Percentiles rank a stretch among this genome's conserved stretches.
These are phyloP conservation scores for Drosophila aff. DNA, from an alignment of 1,140 invertebrate species.

Conservation along the genomic window DNA sequence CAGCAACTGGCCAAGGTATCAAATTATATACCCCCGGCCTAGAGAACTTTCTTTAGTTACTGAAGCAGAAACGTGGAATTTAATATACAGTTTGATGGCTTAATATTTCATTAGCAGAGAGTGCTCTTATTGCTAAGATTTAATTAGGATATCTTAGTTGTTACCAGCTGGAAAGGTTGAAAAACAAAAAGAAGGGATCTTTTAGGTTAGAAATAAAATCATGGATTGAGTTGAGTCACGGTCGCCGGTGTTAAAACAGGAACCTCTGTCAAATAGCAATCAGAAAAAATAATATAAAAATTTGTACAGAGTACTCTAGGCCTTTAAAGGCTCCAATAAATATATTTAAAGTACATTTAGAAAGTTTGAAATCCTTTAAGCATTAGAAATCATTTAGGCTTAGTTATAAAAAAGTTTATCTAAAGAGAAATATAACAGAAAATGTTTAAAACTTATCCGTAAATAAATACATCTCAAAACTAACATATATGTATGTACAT, in stretches of 20 bases:
- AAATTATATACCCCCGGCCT: constrained; percentile 41
- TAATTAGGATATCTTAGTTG: not conserved
- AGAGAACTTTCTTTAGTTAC: not conserved
- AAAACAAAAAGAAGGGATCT: too few relatives aligned
- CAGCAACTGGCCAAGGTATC: constrained; percentile 32
- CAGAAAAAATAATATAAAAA: not conserved
- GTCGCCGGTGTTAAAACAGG: not conserved
- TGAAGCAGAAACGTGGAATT: not conserved
- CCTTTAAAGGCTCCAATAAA: not conserved
- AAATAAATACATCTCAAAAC: too few relatives aligned
- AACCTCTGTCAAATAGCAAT: not conserved
- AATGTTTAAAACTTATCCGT: too few relatives aligned
- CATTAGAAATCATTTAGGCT: too few relatives aligned
- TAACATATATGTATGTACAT: too few relatives aligned
- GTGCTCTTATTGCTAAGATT: not conserved
- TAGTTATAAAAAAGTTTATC: too few relatives aligned
- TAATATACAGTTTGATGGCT: not conserved
- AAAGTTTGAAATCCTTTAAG: too few relatives aligned
- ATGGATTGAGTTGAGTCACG: not conserved
- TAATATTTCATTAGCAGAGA: not conserved
- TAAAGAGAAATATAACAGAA: too few relatives aligned
- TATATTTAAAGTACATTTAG: not conserved
- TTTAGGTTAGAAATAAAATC: not conserved
- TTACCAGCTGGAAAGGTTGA: too few relatives aligned
- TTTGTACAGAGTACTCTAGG: not conserved